phyloP scores from a whole-genome alignment of 64 coral and sea anemone species.

The Astreopora myriophthalma region DNA sequence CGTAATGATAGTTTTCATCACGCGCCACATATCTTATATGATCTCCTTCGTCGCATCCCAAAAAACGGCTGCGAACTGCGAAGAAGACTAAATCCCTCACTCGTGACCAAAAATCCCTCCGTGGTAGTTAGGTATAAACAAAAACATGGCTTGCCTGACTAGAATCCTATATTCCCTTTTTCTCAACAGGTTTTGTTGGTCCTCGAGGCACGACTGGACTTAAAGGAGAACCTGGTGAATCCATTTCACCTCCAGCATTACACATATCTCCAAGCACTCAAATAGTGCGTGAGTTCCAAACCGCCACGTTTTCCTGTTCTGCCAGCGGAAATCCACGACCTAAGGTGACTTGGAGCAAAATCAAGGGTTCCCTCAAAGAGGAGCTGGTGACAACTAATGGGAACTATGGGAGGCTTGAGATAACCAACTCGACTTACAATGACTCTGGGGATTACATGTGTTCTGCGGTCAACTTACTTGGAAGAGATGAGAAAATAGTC shows the following conservation, averaged over 20 bases:
- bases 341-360: slow-evolving; percentile 44
- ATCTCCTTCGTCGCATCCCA: no score
- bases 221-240: slow-evolving; percentile 20
- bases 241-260: slow-evolving; percentile 3
- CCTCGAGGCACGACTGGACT: neutral
- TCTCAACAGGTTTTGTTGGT: neutral
- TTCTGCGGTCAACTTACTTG: neutral
- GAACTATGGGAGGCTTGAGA: neutral
- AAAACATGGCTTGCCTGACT: no score
- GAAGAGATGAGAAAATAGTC: neutral
- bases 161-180: no score
- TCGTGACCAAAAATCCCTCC: no score
- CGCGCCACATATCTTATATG: no score
- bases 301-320: slow-evolving; percentile 39
- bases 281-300: slow-evolving; percentile 25
- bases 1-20: no score
- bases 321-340: slow-evolving; percentile 20
- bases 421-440: neutral
- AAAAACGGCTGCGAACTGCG: no score
- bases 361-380: neutral
- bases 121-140: no score
- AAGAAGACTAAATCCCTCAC: no score
- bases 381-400: neutral
- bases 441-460: neutral
- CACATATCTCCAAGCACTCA: slow-evolving; percentile 15